Percentiles rank a stretch among this genome's conserved stretches.
Conservation (phyloP, 2,888 invertebrate species). For the Caenorhabditis macrosperma region DNA sequence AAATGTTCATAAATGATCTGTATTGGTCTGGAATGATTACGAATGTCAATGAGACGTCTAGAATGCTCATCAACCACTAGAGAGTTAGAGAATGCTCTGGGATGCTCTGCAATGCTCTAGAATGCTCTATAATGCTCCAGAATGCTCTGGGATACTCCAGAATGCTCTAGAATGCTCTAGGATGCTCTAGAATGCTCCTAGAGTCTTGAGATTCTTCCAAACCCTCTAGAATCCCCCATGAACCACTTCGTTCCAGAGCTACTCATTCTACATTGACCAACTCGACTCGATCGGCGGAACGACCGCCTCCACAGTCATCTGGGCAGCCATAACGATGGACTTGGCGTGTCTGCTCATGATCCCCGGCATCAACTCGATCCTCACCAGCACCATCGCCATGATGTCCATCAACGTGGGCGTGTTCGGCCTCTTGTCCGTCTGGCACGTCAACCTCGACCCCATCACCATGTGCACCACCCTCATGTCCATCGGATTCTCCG, state of each 20-base stretch:
- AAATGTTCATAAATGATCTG: too few relatives aligned
- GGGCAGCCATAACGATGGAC: constrained; percentile 73
- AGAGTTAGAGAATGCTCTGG: too few relatives aligned
- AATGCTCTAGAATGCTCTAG: too few relatives aligned
- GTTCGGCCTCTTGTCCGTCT: constrained; percentile 70
- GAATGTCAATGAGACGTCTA: too few relatives aligned
- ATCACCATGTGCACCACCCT: constrained; percentile 74
- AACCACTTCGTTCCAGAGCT: constrained; percentile 58
- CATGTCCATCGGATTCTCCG: constrained; percentile 69
- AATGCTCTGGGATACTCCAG: too few relatives aligned
- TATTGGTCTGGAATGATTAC: too few relatives aligned
- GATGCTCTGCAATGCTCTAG: too few relatives aligned
- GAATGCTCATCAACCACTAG: too few relatives aligned
- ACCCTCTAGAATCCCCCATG: neutral
- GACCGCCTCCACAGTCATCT: constrained; percentile 70
- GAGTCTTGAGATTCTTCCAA: too few relatives aligned
- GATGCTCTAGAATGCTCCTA: too few relatives aligned
- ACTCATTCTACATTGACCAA: constrained; percentile 75
- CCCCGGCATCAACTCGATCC: constrained; percentile 66
- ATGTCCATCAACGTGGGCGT: constrained; percentile 74
- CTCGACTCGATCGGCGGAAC: constrained; percentile 69
- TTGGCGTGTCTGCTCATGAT: constrained; percentile 73
- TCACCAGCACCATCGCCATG: constrained; percentile 71
- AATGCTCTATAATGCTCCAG: too few relatives aligned
- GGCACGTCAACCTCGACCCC: constrained; percentile 73